Evolutionary conservation across 2,113 vertebrate species (phyloP).

Genomic region (Coryphaenoides rupestris): DNA sequence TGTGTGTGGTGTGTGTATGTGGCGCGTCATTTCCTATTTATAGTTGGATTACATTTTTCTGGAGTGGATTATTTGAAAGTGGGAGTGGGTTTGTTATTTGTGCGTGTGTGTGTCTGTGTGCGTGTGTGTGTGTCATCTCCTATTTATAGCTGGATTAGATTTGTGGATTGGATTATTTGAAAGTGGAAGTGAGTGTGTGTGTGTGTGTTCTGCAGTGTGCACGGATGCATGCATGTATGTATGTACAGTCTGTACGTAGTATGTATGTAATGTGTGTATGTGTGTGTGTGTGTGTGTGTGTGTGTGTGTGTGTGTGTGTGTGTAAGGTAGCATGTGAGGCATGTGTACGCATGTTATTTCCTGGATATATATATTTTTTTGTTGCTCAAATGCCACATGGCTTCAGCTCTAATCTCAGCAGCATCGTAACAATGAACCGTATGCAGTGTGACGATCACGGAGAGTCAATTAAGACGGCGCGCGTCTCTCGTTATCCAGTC

Average conservation of each 20-base stretch:
- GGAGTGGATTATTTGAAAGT: conserved; percentile 59
- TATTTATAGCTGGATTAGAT: conserved; percentile 48
- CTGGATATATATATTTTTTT: conserved; percentile 13
- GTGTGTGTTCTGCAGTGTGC: conserved; percentile 1
- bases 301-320: neutral
- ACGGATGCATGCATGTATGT: neutral
- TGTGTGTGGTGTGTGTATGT: conserved; percentile 25
- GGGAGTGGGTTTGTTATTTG: conserved; percentile 16
- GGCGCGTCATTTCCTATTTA: conserved; percentile 51
- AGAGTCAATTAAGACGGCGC: conserved; percentile 57
- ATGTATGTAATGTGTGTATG: neutral
- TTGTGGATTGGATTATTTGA: conserved; percentile 58
- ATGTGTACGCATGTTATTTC: neutral
- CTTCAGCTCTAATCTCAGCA: conserved; percentile 45
- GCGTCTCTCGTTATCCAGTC: conserved; percentile 57
- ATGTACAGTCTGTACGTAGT: neutral
- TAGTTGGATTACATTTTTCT: conserved; percentile 39
- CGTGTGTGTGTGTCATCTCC: conserved; percentile 43
- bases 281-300: neutral
- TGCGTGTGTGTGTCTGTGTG: conserved; percentile 3
- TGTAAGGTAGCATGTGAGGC: too few relatives aligned
- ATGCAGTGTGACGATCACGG: conserved; percentile 57
- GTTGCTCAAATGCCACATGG: neutral
- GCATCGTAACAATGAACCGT: conserved; percentile 48
- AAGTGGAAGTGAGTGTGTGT: too few relatives aligned